A percentile compares a stretch with the other conserved stretches of the same genome.
These are phyloP conservation scores for Vanessa atalanta DNA, from an alignment of 1,140 invertebrate genomes.

Conservation along the genomic window DNA sequence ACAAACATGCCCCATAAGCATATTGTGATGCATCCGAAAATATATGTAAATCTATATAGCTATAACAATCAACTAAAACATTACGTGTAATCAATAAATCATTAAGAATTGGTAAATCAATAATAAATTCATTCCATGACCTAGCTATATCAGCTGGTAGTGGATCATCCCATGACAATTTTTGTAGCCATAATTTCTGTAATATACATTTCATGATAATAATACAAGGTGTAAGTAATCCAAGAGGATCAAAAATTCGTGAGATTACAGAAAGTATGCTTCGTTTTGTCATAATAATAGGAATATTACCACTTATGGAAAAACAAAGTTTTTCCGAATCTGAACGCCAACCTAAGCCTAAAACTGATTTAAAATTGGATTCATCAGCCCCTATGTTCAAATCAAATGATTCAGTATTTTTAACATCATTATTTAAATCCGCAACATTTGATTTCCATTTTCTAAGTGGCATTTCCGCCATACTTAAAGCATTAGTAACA, in stretches of 20 bases:
- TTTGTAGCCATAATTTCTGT: neutral
- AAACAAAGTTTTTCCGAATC: neutral
- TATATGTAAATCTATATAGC: slow-evolving; percentile 20
- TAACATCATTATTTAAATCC: slow-evolving; percentile 14
- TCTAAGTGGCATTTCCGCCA: slow-evolving; percentile 34
- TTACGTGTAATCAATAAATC: no score
- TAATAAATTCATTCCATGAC: no score
- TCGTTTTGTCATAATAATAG: no score
- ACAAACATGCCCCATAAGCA: slow-evolving; percentile 3
- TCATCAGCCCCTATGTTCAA: slow-evolving; percentile 15
- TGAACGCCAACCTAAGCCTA: slow-evolving; percentile 16
- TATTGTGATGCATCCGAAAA: slow-evolving; percentile 13
- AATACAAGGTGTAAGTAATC: neutral
- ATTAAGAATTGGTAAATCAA: no score
- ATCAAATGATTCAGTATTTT: slow-evolving; percentile 16
- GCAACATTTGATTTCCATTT: slow-evolving; percentile 36
- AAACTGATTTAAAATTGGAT: slow-evolving; percentile 17
- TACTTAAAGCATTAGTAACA: no score
- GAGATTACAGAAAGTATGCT: neutral
- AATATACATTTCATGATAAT: neutral
- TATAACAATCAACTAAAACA: no score
- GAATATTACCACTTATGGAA: no score
- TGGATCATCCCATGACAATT: slow-evolving; percentile 7
- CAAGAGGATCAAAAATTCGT: neutral
- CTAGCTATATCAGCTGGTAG: slow-evolving; percentile 3